phyloP scores from a whole-genome alignment of 2,888 invertebrate genomes.

The Phragmatobia fuliginosa region DNA sequence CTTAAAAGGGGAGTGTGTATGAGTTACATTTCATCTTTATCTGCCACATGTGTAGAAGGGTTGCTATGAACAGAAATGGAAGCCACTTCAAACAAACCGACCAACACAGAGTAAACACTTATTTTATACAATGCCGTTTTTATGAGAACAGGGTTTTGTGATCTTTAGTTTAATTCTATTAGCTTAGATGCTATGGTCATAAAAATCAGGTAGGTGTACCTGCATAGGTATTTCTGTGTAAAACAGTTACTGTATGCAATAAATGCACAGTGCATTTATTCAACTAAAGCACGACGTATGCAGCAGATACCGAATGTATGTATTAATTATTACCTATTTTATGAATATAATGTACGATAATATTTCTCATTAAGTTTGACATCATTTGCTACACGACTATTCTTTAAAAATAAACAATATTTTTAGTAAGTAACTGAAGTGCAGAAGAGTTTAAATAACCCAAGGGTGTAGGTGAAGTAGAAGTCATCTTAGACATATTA shows the following conservation, averaged over 20 bases:
- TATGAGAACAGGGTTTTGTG: slow-evolving; percentile 73
- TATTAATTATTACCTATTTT: not conserved
- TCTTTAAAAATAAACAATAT: not conserved
- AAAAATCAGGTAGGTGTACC: slow-evolving; percentile 9
- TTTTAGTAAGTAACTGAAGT: not conserved
- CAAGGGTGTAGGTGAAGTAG: not conserved
- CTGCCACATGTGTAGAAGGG: slow-evolving; percentile 74
- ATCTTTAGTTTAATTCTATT: slow-evolving; percentile 40
- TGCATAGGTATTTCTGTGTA: slow-evolving; percentile 2
- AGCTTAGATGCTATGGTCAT: slow-evolving; percentile 27
- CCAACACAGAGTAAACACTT: slow-evolving; percentile 80
- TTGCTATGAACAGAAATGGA: slow-evolving; percentile 77
- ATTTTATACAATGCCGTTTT: slow-evolving; percentile 71
- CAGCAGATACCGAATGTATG: not conserved
- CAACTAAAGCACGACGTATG: too few relatives aligned
- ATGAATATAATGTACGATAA: too few relatives aligned
- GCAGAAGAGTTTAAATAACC: not conserved
- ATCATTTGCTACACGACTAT: not conserved
- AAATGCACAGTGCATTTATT: too few relatives aligned
- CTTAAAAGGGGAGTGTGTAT: slow-evolving; percentile 51
- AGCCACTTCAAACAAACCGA: slow-evolving; percentile 79
- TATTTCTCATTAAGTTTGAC: not conserved
- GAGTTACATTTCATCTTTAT: slow-evolving; percentile 67
- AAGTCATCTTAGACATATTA: not conserved
- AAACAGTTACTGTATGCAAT: too few relatives aligned